Evolutionary conservation across 2,888 invertebrate genomes (phyloP).

Genomic region (Coelogynopora nodosa): DNA sequence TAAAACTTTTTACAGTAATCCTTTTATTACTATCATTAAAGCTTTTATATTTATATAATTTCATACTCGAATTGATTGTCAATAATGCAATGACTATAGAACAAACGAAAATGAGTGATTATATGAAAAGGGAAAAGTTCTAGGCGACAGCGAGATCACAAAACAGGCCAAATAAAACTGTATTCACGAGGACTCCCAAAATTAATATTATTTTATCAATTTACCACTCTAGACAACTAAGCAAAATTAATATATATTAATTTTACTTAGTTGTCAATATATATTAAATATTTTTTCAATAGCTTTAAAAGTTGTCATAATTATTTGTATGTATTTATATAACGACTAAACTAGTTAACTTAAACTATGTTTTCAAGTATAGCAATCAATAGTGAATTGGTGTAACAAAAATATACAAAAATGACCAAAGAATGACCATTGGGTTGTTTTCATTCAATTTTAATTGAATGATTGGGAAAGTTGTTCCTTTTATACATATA

Average conservation of each 20-base stretch:
- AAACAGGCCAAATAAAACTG: neutral
- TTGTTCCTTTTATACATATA: too few relatives aligned
- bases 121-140: neutral
- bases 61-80: neutral
- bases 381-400: neutral
- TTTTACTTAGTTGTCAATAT: too few relatives aligned
- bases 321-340: neutral
- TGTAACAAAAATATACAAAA: neutral
- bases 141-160: too few relatives aligned
- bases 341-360: neutral
- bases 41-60: neutral
- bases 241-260: too few relatives aligned
- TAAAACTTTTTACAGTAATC: slow-evolving; percentile 24
- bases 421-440: neutral
- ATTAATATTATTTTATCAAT: neutral
- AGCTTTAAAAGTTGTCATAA: neutral
- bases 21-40: neutral
- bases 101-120: neutral
- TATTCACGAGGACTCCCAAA: neutral
- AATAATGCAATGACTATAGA: neutral
- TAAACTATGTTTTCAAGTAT: neutral
- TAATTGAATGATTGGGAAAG: neutral
- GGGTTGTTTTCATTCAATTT: neutral
- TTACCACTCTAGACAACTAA: neutral
- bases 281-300: neutral